Percentiles rank a stretch among this genome's conserved stretches.
Conservation (phyloP, 2,888 invertebrate species). For the Pyrochroa serraticornis region DNA sequence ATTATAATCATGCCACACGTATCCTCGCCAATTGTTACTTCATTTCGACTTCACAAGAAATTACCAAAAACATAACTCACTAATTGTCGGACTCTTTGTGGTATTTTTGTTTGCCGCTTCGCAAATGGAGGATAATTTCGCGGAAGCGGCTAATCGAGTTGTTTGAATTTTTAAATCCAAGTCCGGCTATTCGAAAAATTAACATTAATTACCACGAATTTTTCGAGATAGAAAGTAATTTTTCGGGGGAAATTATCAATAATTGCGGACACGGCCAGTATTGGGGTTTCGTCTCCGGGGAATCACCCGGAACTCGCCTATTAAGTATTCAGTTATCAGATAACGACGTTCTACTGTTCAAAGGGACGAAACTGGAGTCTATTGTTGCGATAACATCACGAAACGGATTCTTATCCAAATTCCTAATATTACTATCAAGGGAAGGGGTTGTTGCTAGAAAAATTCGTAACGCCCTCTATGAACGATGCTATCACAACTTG, state of each 20-base stretch:
- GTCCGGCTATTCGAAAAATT: too few relatives aligned
- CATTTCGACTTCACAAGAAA: slow-evolving; percentile 34
- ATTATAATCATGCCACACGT: slow-evolving; percentile 42
- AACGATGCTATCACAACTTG: slow-evolving; percentile 39
- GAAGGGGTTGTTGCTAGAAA: slow-evolving; percentile 18
- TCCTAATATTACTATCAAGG: slow-evolving; percentile 17
- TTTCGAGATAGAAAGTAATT: slow-evolving; percentile 2
- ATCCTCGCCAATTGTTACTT: slow-evolving; percentile 37
- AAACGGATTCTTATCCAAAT: slow-evolving; percentile 23
- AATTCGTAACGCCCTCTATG: slow-evolving; percentile 5
- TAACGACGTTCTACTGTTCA: background rate
- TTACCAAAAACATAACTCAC: slow-evolving; percentile 29
- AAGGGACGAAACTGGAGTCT: slow-evolving; percentile 10
- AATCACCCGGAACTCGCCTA: slow-evolving; percentile 14
- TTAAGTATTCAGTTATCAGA: slow-evolving; percentile 22
- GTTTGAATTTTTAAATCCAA: too few relatives aligned
- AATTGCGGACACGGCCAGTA: too few relatives aligned
- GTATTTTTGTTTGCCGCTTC: slow-evolving; percentile 5
- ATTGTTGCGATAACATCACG: slow-evolving; percentile 16
- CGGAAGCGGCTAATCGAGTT: slow-evolving; percentile 10
- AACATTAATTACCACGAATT: background rate
- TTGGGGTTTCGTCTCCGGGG: slow-evolving; percentile 2
- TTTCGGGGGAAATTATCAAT: slow-evolving; percentile 4
- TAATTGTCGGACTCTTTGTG: slow-evolving; percentile 22
- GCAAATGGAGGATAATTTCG: slow-evolving; percentile 10